Evolutionary conservation across 1,140 invertebrate genomes (phyloP).

Genomic region (Formica exsecta): DNA sequence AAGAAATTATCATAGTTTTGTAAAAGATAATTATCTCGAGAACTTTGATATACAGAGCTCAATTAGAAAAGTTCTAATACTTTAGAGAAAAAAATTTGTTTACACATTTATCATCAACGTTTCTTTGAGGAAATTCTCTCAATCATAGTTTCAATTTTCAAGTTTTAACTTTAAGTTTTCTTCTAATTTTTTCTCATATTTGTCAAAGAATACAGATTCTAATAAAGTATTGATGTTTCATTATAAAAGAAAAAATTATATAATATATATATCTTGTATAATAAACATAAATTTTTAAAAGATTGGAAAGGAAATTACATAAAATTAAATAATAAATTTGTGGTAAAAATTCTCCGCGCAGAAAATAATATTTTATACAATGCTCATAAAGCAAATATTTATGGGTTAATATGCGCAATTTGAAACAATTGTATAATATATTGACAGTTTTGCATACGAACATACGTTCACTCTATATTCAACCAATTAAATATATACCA

Average conservation of each 20-base stretch:
- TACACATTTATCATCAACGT: not conserved
- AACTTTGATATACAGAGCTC: not conserved
- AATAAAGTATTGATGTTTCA: not conserved
- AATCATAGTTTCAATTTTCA: not conserved
- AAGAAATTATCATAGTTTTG: not conserved
- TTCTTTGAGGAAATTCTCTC: not conserved
- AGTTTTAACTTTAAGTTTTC: not conserved
- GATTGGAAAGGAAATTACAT: too few species aligned
- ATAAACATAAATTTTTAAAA: not conserved
- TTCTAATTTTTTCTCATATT: not conserved
- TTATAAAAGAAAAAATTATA: not conserved
- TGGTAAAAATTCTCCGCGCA: too few species aligned
- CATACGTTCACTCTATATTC: too few species aligned
- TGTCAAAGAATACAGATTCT: not conserved
- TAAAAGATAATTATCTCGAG: constrained; percentile 1
- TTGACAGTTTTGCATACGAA: too few species aligned
- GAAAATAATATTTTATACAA: too few species aligned
- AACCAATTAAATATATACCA: too few species aligned
- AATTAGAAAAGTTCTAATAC: not conserved
- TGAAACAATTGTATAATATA: too few species aligned
- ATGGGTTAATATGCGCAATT: too few species aligned
- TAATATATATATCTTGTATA: not conserved
- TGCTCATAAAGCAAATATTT: too few species aligned
- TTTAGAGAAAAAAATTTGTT: not conserved
- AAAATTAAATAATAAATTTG: too few species aligned